Evolutionary conservation across 1,140 invertebrate species (phyloP).

Genomic region (Acromyrmex heyeri): DNA sequence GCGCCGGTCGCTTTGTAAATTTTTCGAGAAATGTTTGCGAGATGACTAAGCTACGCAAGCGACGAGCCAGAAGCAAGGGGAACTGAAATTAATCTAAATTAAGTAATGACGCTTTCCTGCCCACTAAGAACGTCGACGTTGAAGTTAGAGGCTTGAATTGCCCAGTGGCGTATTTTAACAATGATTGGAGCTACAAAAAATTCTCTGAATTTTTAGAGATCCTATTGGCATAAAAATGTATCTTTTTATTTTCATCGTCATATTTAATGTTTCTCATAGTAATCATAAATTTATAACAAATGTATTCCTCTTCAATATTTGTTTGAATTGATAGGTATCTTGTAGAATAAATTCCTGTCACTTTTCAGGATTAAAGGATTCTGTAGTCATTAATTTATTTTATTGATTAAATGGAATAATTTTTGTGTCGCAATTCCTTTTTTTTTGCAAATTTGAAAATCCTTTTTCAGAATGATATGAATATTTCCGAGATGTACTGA

Average conservation of each 20-base stretch:
- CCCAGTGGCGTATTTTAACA: constrained; percentile 35
- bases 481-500: neutral
- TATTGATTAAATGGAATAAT: no score
- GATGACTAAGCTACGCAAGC: constrained; percentile 1
- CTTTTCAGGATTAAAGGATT: neutral
- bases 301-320: neutral
- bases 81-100: constrained; percentile 72
- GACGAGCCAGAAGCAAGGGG: constrained; percentile 51
- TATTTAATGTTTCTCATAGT: neutral
- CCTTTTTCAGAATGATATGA: neutral
- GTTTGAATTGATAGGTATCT: neutral
- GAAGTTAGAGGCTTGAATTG: neutral
- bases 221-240: neutral
- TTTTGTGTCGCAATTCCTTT: no score
- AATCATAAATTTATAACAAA: constrained; percentile 2
- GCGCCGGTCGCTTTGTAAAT: neutral
- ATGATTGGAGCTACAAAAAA: neutral
- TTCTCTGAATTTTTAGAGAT: neutral
- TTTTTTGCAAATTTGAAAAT: no score
- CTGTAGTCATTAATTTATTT: no score
- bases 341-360: neutral
- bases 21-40: constrained; percentile 27
- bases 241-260: neutral
- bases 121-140: constrained; percentile 40
- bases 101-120: constrained; percentile 62